Conservation (phyloP, 2,888 invertebrate genomes). For the Acholoe squamosa region DNA sequence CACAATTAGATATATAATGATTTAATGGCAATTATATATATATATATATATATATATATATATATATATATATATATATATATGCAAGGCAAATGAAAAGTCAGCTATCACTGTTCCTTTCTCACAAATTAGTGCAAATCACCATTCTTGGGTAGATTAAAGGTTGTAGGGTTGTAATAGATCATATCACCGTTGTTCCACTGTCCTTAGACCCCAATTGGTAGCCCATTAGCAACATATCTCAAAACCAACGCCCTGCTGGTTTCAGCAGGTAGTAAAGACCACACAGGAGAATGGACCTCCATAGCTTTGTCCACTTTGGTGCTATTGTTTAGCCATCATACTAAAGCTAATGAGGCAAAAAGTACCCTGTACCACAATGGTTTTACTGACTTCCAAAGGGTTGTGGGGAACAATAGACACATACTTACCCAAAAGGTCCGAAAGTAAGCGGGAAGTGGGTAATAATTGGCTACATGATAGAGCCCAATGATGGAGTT, state of each 20-base stretch:
- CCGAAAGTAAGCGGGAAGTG: too few relatives aligned
- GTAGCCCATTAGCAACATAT: too few relatives aligned
- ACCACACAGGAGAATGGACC: neutral
- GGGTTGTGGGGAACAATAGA: neutral
- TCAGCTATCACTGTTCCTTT: too few relatives aligned
- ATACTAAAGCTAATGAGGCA: neutral
- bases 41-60: neutral
- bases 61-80: neutral
- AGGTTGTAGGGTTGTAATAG: too few relatives aligned
- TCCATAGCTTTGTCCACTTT: neutral
- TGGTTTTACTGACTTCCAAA: neutral
- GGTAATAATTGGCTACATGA: too few relatives aligned
- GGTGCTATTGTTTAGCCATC: neutral
- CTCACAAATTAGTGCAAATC: neutral
- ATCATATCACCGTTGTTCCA: too few relatives aligned
- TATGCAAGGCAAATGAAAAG: neutral
- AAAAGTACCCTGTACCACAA: neutral
- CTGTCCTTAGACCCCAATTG: too few relatives aligned
- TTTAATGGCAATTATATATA: neutral
- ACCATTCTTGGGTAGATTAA: too few relatives aligned
- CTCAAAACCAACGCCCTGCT: too few relatives aligned
- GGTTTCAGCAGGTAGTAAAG: too few relatives aligned
- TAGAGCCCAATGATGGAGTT: too few relatives aligned
- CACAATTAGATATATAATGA: too few relatives aligned
- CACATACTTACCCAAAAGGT: neutral